Evolutionary conservation across 2,797 vertebrate genomes (phyloP), one percentile per base, ranked within the genome.

Genomic region (Danio kyathit): DNA sequence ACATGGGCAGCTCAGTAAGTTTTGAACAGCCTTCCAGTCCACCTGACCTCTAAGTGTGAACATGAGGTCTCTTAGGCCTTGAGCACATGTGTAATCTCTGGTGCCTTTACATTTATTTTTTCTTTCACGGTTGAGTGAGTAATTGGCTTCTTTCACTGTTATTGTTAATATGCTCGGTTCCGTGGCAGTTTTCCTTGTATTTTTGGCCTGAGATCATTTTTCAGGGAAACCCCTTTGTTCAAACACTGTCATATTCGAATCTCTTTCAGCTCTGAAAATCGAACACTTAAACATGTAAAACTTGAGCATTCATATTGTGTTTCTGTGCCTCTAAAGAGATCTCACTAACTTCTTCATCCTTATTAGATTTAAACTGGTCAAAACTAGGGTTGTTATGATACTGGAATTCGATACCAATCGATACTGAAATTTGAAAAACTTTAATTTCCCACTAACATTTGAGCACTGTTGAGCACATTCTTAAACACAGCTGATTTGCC

Each of bases 251-350:
- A 70, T 41, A 10, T 84, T 80, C 59, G 38, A 76, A 82, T 76
- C 71, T 49, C 71, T 74, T 70, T 63, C 54, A 61, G 79, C 60
- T 72, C 19, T 84, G 83, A 82, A 84, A 74, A 80, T 84, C 57
- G 81, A 80, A 65, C 77, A 70, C 83, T 87, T 82, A 76, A 66
- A 81, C 73, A 44, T 77, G 73, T 65, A 52, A 51, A 44, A 29
- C 12, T n/a, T 57, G 12, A 10, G 7, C 13, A 9, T 29, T 29
- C 19, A 5, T 1, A 6, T 59, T 46, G 19, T 48, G 13, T 48
- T 29, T 29, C 29, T 29, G 29, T 29, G 29, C 29, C 29, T 29
- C 29, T 29, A 29, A 29, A 29, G 29, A 29, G 29, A 29, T 29
- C 29, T 29, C 3, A 29, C 29, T 29, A 29, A 29, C 29, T 29